phyloP scores from a whole-genome alignment of 1,140 invertebrate species.

The Drosophila pallidifrons region DNA sequence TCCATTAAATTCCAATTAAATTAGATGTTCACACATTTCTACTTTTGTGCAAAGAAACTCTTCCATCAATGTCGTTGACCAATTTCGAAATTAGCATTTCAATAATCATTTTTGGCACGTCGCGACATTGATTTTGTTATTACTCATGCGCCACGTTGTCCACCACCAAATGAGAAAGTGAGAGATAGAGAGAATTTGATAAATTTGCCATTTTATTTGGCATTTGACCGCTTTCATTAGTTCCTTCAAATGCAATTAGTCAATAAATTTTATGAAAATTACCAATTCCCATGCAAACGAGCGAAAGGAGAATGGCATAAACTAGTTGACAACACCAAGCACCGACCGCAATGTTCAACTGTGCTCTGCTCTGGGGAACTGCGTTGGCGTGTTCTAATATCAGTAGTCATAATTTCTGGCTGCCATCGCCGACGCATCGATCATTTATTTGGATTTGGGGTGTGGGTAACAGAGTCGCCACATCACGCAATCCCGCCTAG shows the following conservation, averaged over 20 bases:
- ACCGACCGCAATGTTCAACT: neutral
- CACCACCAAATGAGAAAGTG: neutral
- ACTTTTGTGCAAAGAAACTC: neutral
- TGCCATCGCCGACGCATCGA: constrained; percentile 63
- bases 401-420: constrained; percentile 66
- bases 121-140: constrained; percentile 62
- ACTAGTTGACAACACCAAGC: constrained; percentile 42
- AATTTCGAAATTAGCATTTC: constrained; percentile 67
- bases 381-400: constrained; percentile 58
- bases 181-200: constrained; percentile 53
- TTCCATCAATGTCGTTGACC: constrained; percentile 4
- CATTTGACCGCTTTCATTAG: constrained; percentile 71
- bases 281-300: constrained; percentile 66
- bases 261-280: constrained; percentile 81
- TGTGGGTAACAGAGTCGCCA: constrained; percentile 38
- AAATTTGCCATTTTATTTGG: constrained; percentile 79
- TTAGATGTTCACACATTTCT: constrained; percentile 48
- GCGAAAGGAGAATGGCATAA: constrained; percentile 3
- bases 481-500: constrained; percentile 38
- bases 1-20: constrained; percentile 48
- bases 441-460: constrained; percentile 52
- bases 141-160: constrained; percentile 46
- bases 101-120: constrained; percentile 38
- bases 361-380: neutral
- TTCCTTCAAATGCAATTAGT: constrained; percentile 74